A percentile compares a stretch with the other conserved stretches of the same genome.
Conservation (phyloP, 2,113 vertebrate species). For the Opisthocomus hoazin region DNA sequence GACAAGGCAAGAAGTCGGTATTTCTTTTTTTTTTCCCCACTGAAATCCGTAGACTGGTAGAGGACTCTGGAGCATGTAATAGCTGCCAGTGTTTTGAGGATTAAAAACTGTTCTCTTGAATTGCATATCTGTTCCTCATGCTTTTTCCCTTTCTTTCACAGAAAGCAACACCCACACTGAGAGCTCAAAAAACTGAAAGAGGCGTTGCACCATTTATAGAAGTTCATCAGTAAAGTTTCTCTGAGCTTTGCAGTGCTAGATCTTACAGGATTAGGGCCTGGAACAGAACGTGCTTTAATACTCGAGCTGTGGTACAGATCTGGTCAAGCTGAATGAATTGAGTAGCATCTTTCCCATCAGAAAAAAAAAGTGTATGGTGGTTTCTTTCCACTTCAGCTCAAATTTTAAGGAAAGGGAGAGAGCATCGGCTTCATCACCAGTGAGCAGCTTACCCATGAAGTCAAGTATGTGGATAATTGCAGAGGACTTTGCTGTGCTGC, state of each 20-base stretch:
- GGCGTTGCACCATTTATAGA: constrained; percentile 44
- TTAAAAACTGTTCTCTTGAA: background rate
- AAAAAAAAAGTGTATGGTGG: background rate
- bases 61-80: background rate
- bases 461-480: background rate
- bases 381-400: background rate
- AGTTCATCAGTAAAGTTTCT: constrained; percentile 4
- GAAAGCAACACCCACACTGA: constrained; percentile 30
- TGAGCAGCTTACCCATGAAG: background rate
- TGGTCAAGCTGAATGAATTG: background rate
- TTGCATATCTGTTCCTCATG: background rate
- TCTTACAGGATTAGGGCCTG: background rate
- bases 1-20: background rate
- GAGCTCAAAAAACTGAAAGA: constrained; percentile 21
- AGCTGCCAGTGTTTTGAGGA: background rate
- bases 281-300: background rate
- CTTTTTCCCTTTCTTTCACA: constrained; percentile 2
- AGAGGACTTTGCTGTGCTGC: background rate
- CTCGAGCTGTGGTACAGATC: background rate
- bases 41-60: background rate
- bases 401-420: background rate
- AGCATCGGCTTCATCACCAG: background rate
- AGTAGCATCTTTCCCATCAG: background rate
- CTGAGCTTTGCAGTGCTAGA: background rate
- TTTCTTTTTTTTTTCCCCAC: background rate